Conservation (phyloP, 2,888 invertebrate species). For the Agonum fuliginosum region DNA sequence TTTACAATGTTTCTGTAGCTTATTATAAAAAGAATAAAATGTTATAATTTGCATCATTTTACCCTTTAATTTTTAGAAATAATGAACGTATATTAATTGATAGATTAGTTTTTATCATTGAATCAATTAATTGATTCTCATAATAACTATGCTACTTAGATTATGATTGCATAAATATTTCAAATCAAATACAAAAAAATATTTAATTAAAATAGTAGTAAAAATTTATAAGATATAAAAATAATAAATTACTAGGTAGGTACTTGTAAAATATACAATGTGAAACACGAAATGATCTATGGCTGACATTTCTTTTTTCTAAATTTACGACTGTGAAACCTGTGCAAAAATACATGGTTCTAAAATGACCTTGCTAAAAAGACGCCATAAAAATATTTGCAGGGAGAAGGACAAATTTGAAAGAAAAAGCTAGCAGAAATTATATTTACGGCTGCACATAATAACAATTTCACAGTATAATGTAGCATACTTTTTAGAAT, state of each 20-base stretch:
- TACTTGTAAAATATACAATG: conserved; percentile 9
- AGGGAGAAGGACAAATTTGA: conserved; percentile 50
- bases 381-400: conserved; percentile 54
- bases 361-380: conserved; percentile 55
- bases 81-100: conserved; percentile 44
- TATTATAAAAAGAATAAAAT: conserved; percentile 30
- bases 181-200: conserved; percentile 9
- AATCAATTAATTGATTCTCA: conserved; percentile 33
- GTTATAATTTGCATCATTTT: conserved; percentile 46
- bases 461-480: conserved; percentile 38
- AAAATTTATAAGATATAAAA: conserved; percentile 16
- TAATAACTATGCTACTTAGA: conserved; percentile 31
- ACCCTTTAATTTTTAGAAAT: conserved; percentile 31
- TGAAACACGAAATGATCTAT: conserved; percentile 45
- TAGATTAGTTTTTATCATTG: conserved; percentile 38
- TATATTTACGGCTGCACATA: conserved; percentile 38
- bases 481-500: conserved; percentile 18
- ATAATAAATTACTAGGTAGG: not conserved
- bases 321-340: conserved; percentile 35
- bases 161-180: conserved; percentile 44
- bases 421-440: conserved; percentile 37
- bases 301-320: conserved; percentile 55
- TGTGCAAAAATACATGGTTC: conserved; percentile 58
- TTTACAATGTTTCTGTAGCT: conserved; percentile 17
- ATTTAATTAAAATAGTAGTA: conserved; percentile 22